Evolutionary conservation across 2,888 invertebrate species (phyloP).

Genomic region (Dolichomitus sp.): DNA sequence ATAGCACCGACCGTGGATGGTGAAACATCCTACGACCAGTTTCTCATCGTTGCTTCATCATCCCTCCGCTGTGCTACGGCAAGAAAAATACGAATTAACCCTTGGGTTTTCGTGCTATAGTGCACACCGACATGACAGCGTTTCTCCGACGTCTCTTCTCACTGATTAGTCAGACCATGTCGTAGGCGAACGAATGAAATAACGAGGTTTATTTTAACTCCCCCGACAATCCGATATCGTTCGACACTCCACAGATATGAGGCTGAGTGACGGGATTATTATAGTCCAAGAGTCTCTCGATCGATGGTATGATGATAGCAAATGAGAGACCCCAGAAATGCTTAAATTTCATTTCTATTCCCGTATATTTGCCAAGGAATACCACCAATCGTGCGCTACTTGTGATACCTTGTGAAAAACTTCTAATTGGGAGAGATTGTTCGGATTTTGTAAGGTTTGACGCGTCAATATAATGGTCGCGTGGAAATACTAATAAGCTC

Average conservation of each 20-base stretch:
- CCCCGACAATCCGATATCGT: neutral
- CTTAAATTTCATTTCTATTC: neutral
- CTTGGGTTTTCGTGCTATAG: neutral
- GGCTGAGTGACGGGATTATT: neutral
- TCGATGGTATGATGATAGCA: neutral
- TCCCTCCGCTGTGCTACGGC: neutral
- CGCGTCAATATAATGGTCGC: neutral
- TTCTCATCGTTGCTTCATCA: conserved; percentile 35
- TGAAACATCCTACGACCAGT: conserved; percentile 22
- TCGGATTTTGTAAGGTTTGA: neutral
- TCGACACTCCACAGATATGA: neutral
- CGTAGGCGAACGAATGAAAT: neutral
- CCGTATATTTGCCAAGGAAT: neutral
- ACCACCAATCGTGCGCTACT: neutral
- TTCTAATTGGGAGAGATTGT: conserved; percentile 29
- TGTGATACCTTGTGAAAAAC: neutral
- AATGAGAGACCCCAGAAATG: too few relatives aligned
- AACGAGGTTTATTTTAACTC: conserved; percentile 7
- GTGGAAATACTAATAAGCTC: conserved; percentile 45
- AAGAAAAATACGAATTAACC: conserved; percentile 21
- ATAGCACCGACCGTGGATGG: neutral
- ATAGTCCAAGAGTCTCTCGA: neutral
- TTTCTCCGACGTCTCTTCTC: neutral
- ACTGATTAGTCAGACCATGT: conserved; percentile 13
- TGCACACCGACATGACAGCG: neutral